Percentiles rank a stretch among this genome's conserved stretches.
These are phyloP conservation scores for Conger conger DNA, from an alignment of 2,113 vertebrate genomes.

Conservation along the genomic window DNA sequence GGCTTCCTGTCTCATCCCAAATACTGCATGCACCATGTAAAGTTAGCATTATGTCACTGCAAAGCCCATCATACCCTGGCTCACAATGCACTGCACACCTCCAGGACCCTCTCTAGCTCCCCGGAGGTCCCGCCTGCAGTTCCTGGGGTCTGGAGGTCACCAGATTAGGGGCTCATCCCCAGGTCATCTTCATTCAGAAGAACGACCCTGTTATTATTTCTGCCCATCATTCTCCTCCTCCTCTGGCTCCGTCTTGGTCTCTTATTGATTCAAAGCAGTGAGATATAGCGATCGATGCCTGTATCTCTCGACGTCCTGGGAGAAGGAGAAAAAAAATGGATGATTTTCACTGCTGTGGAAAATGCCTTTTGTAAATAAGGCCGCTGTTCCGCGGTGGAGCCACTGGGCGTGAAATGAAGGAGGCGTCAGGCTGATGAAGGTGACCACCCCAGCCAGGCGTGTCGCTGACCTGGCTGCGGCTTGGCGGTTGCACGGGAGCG, in stretches of 20 bases:
- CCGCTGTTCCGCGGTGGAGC: constrained; percentile 29
- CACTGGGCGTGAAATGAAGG: constrained; percentile 35
- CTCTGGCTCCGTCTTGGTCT: constrained; percentile 14
- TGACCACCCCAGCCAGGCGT: not conserved
- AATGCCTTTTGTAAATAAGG: constrained; percentile 26
- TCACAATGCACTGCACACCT: not conserved
- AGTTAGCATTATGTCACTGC: not conserved
- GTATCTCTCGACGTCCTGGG: constrained; percentile 36
- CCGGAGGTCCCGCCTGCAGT: constrained; percentile 10
- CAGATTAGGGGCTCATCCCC: constrained; percentile 21
- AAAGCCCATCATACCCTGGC: not conserved
- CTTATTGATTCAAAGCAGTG: constrained; percentile 45
- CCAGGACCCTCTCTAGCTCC: not conserved
- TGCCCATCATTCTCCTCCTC: constrained; percentile 14
- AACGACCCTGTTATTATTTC: constrained; percentile 13
- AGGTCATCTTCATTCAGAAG: constrained; percentile 20
- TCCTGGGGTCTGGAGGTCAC: constrained; percentile 17
- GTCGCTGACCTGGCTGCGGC: not conserved
- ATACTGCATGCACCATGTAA: not conserved
- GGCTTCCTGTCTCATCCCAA: not conserved
- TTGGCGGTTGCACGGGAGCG: not conserved
- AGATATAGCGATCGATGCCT: constrained; percentile 44
- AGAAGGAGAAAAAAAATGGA: constrained; percentile 21
- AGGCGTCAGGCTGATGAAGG: not conserved
- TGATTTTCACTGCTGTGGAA: constrained; percentile 40